Evolutionary conservation across 2,888 invertebrate genomes (phyloP), one percentile per base, ranked within the genome.

Genomic region (Drosophila robusta): DNA sequence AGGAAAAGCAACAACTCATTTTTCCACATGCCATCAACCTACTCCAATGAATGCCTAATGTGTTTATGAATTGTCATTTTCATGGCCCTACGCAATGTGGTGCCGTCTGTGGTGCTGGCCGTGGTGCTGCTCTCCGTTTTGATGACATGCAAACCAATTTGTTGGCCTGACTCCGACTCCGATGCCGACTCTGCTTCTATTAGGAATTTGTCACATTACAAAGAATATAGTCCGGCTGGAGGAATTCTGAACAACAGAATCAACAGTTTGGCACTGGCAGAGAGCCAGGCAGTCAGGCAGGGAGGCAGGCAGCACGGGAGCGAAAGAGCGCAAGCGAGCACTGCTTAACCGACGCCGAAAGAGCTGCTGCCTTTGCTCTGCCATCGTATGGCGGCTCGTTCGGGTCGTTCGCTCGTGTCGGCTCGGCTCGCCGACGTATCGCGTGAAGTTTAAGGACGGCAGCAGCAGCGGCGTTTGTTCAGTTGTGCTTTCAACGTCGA

Each of bases 221-320:
- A 49, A 56, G 55, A 55, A 50, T 36, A 45, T 24, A n/a, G 22
- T 24, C 41, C 38, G 26, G 54, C 39, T 46, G 56, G 44, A 22
- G 41, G 34, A 36, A 51, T 46, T 61, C 62, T 42, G 38, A 42
- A 32, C 55, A 44, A 49, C 36, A 63, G 85, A 85, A 85, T 85
- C 85, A 85, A 85, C 85, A 85, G 85, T 85, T 85, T 85, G 85
- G 84, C 75, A 68, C 51, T 67, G 62, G 8, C 70, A 73, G 58
- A 60, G 67, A 63, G 45, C 44, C 46, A 38, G 16, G 0, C 6
- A 45, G 2, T 1, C 18, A 18, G 18, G 18, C 46, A 38, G 16
- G 0, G 5, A 45, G 2, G 18, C 18, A 18, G 18, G 18, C 18
- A 2, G 2, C 18, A 24, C 34, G 39, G 16, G 29, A 45, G 41